These are phyloP conservation scores for Manis crassicaudata DNA, from an alignment of 2,797 vertebrate genomes.

Conservation along the genomic window DNA sequence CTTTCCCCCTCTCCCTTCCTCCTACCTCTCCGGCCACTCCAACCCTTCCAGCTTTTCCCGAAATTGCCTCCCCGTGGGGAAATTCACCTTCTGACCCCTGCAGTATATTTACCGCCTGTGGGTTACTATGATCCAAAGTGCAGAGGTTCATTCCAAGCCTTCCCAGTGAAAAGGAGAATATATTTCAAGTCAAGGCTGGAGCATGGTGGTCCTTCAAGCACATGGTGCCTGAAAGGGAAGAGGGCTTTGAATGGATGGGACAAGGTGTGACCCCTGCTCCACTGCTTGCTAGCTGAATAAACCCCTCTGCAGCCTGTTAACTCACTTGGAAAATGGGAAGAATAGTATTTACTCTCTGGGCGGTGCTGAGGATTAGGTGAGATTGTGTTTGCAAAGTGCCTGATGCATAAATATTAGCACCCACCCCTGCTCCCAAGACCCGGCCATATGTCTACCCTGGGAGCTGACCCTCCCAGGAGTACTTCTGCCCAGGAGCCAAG, in stretches of 20 bases:
- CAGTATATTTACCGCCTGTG: fast-evolving
- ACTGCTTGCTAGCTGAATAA: fast-evolving
- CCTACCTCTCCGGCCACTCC: not conserved
- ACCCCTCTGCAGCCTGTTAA: fast-evolving
- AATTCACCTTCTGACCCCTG: not conserved
- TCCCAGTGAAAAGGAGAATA: fast-evolving
- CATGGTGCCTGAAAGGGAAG: fast-evolving
- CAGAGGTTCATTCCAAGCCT: not conserved
- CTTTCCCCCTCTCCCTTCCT: not conserved
- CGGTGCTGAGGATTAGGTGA: not conserved
- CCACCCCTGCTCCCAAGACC: fast-evolving
- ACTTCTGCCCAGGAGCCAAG: not conserved
- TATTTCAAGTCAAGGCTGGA: not conserved
- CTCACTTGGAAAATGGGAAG: not conserved
- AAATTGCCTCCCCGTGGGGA: not conserved
- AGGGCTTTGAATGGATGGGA: fast-evolving
- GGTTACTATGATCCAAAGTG: not conserved
- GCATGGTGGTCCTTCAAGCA: fast-evolving
- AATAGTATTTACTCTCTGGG: not conserved
- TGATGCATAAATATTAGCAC: fast-evolving
- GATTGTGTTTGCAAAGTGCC: not conserved
- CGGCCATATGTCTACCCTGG: fast-evolving
- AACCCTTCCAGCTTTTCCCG: not conserved
- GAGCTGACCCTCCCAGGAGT: too few species aligned
- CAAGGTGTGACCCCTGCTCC: not conserved